Percentiles rank a stretch among this genome's conserved stretches.
Conservation (phyloP, 2,113 vertebrate genomes). For the Calypte anna region DNA sequence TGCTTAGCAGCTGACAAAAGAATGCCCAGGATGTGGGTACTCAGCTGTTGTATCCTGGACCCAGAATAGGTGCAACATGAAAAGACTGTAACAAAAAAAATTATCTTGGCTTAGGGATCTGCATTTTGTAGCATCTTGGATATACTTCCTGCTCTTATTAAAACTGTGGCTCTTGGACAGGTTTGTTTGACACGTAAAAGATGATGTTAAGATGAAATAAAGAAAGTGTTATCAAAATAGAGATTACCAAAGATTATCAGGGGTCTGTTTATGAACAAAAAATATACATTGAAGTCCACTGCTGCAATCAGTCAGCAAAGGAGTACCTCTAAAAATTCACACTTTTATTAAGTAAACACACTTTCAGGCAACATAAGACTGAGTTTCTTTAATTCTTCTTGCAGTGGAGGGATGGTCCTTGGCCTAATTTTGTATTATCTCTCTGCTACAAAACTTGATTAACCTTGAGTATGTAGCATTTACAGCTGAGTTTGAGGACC, state of each 20-base stretch:
- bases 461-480: not conserved
- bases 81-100: not conserved
- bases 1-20: not conserved
- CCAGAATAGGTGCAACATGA: not conserved
- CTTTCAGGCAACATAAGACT: not conserved
- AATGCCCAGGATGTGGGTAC: not conserved
- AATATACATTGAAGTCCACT: not conserved
- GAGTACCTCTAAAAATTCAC: not conserved
- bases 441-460: not conserved
- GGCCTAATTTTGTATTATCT: not conserved
- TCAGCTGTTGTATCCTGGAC: not conserved
- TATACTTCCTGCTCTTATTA: not conserved
- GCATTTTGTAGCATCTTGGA: not conserved
- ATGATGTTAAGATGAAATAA: not conserved
- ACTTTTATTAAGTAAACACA: not conserved
- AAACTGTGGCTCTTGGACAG: not conserved
- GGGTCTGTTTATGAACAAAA: not conserved
- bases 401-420: not conserved
- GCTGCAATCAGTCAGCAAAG: not conserved
- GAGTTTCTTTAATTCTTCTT: not conserved
- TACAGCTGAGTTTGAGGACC: conserved; percentile 1
- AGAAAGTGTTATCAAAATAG: not conserved
- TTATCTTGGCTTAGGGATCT: not conserved
- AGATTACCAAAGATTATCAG: not conserved
- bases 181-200: not conserved